Base-by-base conservation (phyloP, 2,888 invertebrate species). In the Chrysolina americana region DNA sequence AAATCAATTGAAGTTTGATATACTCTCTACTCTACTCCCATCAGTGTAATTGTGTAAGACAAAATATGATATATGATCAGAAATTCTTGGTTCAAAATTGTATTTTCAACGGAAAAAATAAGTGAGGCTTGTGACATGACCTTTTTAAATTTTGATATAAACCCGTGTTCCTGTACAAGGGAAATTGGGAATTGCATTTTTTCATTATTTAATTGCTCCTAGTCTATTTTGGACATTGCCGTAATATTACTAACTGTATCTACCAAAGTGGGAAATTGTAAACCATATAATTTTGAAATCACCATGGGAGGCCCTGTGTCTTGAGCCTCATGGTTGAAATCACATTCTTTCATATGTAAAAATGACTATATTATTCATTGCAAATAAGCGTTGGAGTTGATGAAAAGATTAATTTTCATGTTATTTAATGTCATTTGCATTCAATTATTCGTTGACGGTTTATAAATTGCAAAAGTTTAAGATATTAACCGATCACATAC, bases 141-240 rank as follows among this genome's bases (percentile, higher is more conserved):
- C 15, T 44, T 44, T 44, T 44, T 44, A 44, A 44, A 44, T 44
- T 44, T 44, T 36, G 36, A 36, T 8, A 6, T 36, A 8, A 36
- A 36, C 36, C 36, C 36, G 36, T 36, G 36, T 36, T 36, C 36
- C 36, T 36, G 36, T 36, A 36, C 36, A 36, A 3, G 36, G 36
- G 8, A 36, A 36, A 36, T 36, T 0, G 41, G 36, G 48, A 66
- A 17, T 11, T 21, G 1, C 78, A 66, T 56, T 64, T 41, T 64
- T n/a, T 19, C 41, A 64, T 36, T 4, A 64, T 41, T 19, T 15
- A 47, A n/a, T 47, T 47, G n/a, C 4, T 47, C n/a, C 50, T 11
- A 21, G 19, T 19, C 50, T 59, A 28, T 28, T 59, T 59, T 59
- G 13, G 28, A 59, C 13, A 59, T 5, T n/a, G 28, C 15, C 4